These are phyloP conservation scores for Phoenicopterus ruber DNA, from an alignment of 2,113 vertebrate species.

Conservation along the genomic window DNA sequence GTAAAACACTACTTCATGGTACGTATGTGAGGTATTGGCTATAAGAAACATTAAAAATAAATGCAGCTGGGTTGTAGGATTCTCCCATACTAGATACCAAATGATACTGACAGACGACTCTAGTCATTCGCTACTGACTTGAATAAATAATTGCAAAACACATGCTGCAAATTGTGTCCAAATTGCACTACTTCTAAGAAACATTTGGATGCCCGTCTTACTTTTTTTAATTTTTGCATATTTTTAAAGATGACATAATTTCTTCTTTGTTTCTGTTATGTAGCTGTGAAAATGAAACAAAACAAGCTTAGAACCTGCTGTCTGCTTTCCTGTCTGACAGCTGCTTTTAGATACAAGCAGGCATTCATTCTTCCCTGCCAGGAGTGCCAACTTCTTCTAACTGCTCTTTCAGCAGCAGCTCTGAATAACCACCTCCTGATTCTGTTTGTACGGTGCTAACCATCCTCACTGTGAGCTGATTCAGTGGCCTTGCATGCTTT, in stretches of 20 bases:
- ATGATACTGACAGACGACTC: background rate
- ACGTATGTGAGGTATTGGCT: background rate
- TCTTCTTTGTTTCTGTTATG: background rate
- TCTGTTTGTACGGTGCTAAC: background rate
- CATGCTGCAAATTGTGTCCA: background rate
- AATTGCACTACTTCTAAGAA: slow-evolving; percentile 17
- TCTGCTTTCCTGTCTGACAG: background rate
- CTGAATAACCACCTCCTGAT: background rate
- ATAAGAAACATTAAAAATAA: background rate
- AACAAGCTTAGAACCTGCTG: background rate
- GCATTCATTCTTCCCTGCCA: slow-evolving; percentile 1
- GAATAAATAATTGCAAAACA: background rate
- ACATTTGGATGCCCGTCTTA: background rate
- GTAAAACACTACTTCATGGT: background rate
- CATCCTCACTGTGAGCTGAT: background rate
- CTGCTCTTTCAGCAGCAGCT: background rate
- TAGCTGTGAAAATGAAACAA: slow-evolving; percentile 2
- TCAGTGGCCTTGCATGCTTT: background rate
- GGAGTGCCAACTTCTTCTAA: background rate
- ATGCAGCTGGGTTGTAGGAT: background rate
- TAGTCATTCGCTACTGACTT: background rate
- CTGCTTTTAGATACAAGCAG: background rate
- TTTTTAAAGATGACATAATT: slow-evolving; percentile 11
- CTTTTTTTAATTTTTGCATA: background rate
- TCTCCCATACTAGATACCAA: background rate